Conservation (phyloP, 2,797 vertebrate genomes). For the Zenarchopterus dispar region DNA sequence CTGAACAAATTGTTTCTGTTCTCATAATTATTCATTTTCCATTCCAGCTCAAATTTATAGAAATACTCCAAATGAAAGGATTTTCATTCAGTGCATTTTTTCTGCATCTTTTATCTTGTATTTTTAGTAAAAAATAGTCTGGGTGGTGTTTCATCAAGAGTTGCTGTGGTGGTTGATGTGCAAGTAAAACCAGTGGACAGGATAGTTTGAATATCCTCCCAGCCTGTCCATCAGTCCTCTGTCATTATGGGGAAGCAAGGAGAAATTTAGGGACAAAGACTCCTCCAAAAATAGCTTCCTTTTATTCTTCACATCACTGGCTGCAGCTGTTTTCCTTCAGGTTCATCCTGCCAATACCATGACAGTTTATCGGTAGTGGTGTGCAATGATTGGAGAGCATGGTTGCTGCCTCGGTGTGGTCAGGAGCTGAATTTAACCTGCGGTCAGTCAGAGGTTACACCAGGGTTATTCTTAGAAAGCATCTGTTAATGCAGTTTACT, state of each 20-base stretch:
- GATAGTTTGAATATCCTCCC: constrained; percentile 41
- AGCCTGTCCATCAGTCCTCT: constrained; percentile 67
- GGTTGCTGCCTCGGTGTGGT: constrained; percentile 56
- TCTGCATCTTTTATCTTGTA: constrained; percentile 54
- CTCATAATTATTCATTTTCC: constrained; percentile 44
- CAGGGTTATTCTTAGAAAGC: constrained; percentile 69
- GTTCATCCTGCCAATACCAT: constrained; percentile 45
- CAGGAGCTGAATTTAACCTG: constrained; percentile 53
- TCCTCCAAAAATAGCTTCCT: constrained; percentile 65
- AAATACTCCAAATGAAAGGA: constrained; percentile 48
- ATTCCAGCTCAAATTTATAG: constrained; percentile 37
- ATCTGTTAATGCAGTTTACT: constrained; percentile 63
- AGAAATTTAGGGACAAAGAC: constrained; percentile 32
- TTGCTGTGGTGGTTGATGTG: constrained; percentile 50
- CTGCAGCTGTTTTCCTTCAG: constrained; percentile 56
- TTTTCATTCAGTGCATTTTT: constrained; percentile 36
- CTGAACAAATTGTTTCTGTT: constrained; percentile 22
- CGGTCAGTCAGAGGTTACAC: constrained; percentile 66
- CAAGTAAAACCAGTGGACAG: constrained; percentile 61
- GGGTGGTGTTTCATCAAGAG: constrained; percentile 45
- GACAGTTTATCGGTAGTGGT: constrained; percentile 27
- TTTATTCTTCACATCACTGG: constrained; percentile 60
- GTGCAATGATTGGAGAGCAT: constrained; percentile 59
- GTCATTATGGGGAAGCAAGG: constrained; percentile 66
- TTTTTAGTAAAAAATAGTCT: constrained; percentile 60